phyloP scores from a whole-genome alignment of 2,113 vertebrate species.

The Myodes glareolus region DNA sequence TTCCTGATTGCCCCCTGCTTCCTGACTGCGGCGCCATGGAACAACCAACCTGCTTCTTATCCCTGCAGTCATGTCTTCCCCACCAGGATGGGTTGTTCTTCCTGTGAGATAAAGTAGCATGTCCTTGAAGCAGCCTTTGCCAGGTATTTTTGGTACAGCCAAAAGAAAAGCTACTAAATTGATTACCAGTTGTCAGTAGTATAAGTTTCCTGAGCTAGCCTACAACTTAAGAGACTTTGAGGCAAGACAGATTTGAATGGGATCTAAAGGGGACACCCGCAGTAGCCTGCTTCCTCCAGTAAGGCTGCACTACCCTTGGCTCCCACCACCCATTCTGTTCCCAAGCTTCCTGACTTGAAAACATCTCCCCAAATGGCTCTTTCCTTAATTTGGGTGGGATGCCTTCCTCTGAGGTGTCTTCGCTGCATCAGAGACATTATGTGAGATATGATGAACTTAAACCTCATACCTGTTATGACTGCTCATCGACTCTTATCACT shows the following conservation, averaged over 20 bases:
- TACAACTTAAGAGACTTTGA: too few relatives aligned
- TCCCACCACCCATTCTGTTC: too few relatives aligned
- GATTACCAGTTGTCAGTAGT: accelerated
- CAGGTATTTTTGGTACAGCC: not conserved
- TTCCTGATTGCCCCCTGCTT: not conserved
- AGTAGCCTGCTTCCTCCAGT: not conserved
- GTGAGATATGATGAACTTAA: accelerated
- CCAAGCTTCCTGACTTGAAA: accelerated
- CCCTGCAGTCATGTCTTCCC: not conserved
- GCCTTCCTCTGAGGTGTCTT: too few relatives aligned
- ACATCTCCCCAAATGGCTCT: not conserved
- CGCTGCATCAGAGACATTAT: not conserved
- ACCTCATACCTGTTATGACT: accelerated
- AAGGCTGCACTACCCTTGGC: too few relatives aligned
- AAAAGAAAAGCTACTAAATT: not conserved
- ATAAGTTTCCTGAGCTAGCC: accelerated
- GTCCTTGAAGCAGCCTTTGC: too few relatives aligned
- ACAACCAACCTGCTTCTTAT: accelerated
- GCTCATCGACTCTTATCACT: too few relatives aligned
- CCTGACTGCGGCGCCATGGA: not conserved
- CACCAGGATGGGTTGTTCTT: too few relatives aligned
- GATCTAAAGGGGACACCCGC: not conserved
- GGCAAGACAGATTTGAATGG: not conserved
- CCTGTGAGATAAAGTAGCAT: too few relatives aligned
- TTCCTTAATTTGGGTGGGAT: too few relatives aligned